Conservation (phyloP, 2,888 invertebrate genomes). For the Dolomedes plantarius region DNA sequence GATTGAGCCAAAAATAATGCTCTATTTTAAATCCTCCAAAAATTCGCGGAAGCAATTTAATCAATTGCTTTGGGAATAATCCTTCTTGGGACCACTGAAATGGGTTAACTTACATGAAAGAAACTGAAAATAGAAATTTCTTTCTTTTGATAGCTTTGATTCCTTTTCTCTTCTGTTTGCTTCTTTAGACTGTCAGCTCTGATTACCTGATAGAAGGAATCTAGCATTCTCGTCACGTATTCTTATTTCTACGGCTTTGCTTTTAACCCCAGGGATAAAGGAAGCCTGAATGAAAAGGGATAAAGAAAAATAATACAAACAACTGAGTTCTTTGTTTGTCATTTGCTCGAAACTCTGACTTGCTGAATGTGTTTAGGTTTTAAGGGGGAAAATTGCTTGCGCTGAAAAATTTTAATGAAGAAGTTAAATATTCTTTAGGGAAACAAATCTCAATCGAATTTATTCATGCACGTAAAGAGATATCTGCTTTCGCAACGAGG, state of each 20-base stretch:
- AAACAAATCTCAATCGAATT: no score
- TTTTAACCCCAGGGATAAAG: constrained; percentile 27
- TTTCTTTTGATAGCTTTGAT: constrained; percentile 48
- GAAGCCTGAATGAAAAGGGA: constrained; percentile 17
- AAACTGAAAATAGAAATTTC: constrained; percentile 27
- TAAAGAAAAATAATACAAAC: constrained; percentile 1
- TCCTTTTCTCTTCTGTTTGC: constrained; percentile 27
- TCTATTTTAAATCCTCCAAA: background rate
- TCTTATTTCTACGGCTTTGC: constrained; percentile 26
- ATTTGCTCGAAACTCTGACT: background rate
- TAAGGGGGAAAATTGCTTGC: no score
- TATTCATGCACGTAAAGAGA: no score
- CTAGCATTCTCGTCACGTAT: constrained; percentile 64
- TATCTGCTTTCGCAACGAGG: no score
- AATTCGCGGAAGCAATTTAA: background rate
- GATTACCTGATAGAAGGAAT: constrained; percentile 53
- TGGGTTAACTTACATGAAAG: background rate
- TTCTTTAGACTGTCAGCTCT: constrained; percentile 60
- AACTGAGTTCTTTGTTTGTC: background rate
- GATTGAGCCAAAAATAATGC: no score
- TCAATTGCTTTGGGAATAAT: constrained; percentile 29
- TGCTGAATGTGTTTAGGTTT: background rate
- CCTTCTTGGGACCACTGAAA: constrained; percentile 26
- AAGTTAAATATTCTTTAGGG: no score
- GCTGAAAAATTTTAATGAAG: no score